phyloP scores from a whole-genome alignment of 1,140 invertebrate species.

The Hylaeus anthracinus region DNA sequence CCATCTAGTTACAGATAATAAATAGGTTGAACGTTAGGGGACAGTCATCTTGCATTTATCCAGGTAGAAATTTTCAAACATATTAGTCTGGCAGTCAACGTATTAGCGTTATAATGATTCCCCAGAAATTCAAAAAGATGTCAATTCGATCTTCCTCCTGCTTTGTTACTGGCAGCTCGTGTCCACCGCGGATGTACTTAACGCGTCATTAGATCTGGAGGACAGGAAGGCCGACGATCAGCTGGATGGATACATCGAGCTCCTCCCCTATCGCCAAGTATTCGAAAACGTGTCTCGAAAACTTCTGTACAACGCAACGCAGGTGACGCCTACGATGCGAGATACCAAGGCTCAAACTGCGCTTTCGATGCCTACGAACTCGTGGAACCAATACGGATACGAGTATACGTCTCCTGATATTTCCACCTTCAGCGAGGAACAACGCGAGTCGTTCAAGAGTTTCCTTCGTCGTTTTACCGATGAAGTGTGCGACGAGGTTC shows the following conservation, averaged over 20 bases:
- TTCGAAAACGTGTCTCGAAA: constrained; percentile 81
- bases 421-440: constrained; percentile 80
- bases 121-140: too few relatives aligned
- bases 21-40: too few relatives aligned
- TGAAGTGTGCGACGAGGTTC: constrained; percentile 75
- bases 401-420: constrained; percentile 66
- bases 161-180: constrained; percentile 51
- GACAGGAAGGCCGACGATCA: constrained; percentile 81
- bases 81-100: too few relatives aligned
- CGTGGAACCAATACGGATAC: constrained; percentile 84
- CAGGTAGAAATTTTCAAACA: too few relatives aligned
- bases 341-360: constrained; percentile 84
- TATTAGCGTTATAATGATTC: too few relatives aligned
- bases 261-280: constrained; percentile 82
- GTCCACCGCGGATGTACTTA: constrained; percentile 60
- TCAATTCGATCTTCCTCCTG: constrained; percentile 27
- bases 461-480: constrained; percentile 67
- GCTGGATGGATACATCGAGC: constrained; percentile 85
- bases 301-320: constrained; percentile 58
- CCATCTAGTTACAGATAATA: too few relatives aligned
- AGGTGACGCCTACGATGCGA: constrained; percentile 78
- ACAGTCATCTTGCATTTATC: too few relatives aligned
- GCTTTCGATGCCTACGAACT: constrained; percentile 84
- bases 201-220: constrained; percentile 44
- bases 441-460: constrained; percentile 72